These are phyloP conservation scores for Thecophora atra DNA, from an alignment of 2,888 invertebrate genomes.

Conservation along the genomic window DNA sequence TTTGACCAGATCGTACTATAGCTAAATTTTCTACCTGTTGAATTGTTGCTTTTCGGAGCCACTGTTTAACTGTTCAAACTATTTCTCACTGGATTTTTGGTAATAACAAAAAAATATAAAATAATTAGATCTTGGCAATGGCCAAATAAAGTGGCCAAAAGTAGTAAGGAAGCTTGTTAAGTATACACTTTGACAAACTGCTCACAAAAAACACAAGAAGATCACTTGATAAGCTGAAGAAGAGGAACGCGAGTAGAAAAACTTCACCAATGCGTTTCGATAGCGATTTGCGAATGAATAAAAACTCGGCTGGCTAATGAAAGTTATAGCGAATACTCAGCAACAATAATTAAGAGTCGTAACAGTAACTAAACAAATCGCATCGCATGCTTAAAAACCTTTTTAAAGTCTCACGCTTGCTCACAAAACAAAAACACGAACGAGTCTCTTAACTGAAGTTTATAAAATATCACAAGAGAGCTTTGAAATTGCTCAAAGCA, in stretches of 20 bases:
- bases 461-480: too few relatives aligned
- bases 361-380: neutral
- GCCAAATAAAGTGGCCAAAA: neutral
- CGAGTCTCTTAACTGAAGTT: slow-evolving; percentile 21
- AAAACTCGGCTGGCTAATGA: slow-evolving; percentile 31
- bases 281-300: slow-evolving; percentile 36
- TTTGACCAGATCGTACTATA: neutral
- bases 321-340: slow-evolving; percentile 36
- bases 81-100: neutral
- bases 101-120: neutral
- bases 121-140: slow-evolving; percentile 14
- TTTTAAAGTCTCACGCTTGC: slow-evolving; percentile 2
- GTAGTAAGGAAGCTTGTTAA: neutral
- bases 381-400: neutral
- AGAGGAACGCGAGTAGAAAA: neutral
- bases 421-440: neutral
- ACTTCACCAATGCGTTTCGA: slow-evolving; percentile 24
- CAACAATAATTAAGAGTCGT: too few relatives aligned
- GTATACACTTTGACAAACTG: slow-evolving; percentile 5
- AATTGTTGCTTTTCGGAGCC: neutral
- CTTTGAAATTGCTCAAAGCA: too few relatives aligned
- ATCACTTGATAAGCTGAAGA: neutral
- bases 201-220: neutral
- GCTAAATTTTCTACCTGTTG: neutral
- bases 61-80: neutral